Evolutionary conservation across 2,797 vertebrate species (phyloP), one percentile per base, ranked within the genome.

Genomic region (Microcaecilia unicolor): DNA sequence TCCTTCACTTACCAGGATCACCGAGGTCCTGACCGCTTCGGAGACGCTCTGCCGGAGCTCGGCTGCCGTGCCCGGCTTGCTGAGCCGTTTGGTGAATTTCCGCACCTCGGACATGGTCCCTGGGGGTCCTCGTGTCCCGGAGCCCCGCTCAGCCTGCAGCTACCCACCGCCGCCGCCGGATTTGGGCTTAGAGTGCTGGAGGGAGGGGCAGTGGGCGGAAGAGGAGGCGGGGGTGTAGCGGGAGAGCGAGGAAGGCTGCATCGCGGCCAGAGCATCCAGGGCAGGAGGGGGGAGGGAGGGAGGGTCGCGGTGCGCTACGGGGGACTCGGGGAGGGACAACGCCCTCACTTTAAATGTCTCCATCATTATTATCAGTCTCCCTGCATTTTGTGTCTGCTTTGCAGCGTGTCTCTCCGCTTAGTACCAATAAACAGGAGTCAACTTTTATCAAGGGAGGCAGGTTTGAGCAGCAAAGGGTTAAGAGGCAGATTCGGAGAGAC

Each of bases 1-100:
- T 9, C 9, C 7, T 21, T n/a, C 18, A 51, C 89, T 91, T 58
- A 97, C 93, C 91, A 85, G 83, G 7, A 79, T 79, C 60, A 81
- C 78, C 25, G 91, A 84, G 57, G 78, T 78, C 46, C 85, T 81
- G 65, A 97, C 91, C 18, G 92, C 92, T 80, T 97, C 93, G 15
- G 85, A 94, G 30, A 95, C 93, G 70, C 92, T 98, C 72, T 94
- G 93, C 30, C 92, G 61, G 28, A 98, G 86, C 72, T 93, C 93
- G 31, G 93, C 93, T 2, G 93, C 93, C 18, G 92, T 98, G 41
- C 93, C 93, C 1, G 91, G 93, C 64, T 93, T 97, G 79, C 93
- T 96, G 31, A 98, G 58, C 74, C 92, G 67, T 69, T 97, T 97
- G 9, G 92, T 97, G 74, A 96, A 98, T 83, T 92, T 97, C 45